These are phyloP conservation scores for Ichneumoninae sp. DNA, from an alignment of 2,888 invertebrate species.

Conservation along the genomic window DNA sequence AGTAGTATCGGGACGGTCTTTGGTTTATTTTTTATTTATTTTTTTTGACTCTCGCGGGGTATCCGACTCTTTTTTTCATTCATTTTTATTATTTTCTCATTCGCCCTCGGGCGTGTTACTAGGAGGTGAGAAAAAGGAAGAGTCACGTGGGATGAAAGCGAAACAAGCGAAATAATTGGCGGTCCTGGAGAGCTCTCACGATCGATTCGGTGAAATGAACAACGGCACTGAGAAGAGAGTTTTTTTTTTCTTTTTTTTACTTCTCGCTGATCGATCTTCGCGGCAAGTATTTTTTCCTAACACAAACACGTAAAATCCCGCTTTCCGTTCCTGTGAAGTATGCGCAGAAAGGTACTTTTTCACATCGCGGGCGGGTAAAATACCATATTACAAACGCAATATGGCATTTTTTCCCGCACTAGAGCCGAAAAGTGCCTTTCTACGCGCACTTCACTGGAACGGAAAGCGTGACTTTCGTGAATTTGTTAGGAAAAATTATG, in stretches of 20 bases:
- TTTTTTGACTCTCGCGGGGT: constrained; percentile 27
- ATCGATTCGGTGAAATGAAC: constrained; percentile 70
- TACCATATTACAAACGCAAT: too few relatives aligned
- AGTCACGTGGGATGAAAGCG: constrained; percentile 64
- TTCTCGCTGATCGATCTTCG: too few relatives aligned
- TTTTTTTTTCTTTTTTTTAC: too few relatives aligned
- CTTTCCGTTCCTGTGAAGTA: too few relatives aligned
- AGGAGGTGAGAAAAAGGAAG: constrained; percentile 28
- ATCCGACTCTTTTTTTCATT: constrained; percentile 32
- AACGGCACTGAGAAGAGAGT: constrained; percentile 30
- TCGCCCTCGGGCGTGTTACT: constrained; percentile 5
- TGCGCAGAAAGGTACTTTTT: too few relatives aligned
- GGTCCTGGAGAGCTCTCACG: constrained; percentile 57
- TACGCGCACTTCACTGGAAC: too few relatives aligned
- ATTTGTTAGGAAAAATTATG: too few relatives aligned
- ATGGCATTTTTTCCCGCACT: too few relatives aligned
- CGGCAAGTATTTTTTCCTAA: background rate
- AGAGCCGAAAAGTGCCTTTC: too few relatives aligned
- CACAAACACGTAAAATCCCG: too few relatives aligned
- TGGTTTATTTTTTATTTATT: constrained; percentile 1
- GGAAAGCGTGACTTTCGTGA: too few relatives aligned
- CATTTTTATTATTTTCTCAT: background rate
- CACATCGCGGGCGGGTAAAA: too few relatives aligned
- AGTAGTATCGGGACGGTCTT: constrained; percentile 35
- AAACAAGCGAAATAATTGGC: constrained; percentile 75